Base-by-base conservation (phyloP, 2,888 invertebrate genomes). In the Harmothoe impar region DNA sequence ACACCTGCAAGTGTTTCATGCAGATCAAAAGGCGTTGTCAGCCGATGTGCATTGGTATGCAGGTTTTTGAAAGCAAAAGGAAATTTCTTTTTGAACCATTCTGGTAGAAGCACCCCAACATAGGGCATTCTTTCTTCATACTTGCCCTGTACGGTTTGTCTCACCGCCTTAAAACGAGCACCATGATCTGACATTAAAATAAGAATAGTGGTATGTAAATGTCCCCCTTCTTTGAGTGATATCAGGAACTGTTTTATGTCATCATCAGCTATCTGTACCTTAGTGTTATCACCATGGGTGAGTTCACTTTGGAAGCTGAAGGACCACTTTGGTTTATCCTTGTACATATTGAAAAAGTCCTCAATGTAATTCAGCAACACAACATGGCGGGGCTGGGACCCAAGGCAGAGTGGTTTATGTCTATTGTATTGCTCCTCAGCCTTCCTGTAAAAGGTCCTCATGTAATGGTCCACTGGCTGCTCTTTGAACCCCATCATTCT, bases 181-280 rank as follows among this genome's bases (percentile, higher is more conserved):
- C 99, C 99, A 95, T 99, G 99, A 96, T 99, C 99, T 7, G 98
- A 98, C 98, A 99, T 98, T 5, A 99, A 94, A 90, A 99, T 97
- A 0, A 99, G 96, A 92, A 99, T 94, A 0, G 98, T 98, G 93
- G 98, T 97, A n/a, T 68, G 7, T 29, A 98, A 29, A 31, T 88
- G 20, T 5, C n/a, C 20, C 0, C 29, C n/a, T 20, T 52, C n/a
- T 7, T 88, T 56, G 17, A 88, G 17, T 15, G 62, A 5, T 85
- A 96, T 96, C n/a, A 98, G 94, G 85, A 96, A 95, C 1, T 93
- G 91, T 12, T 93, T 90, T 0, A 98, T 95, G 94, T 98, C 98
- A 0, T 97, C 96, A 94, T 99, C 98, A 0, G 97, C 97, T 15
- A 62, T 29, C 3, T 62, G 7, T 0, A 97, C 97, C 0, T 97